Conservation (phyloP, 2,888 invertebrate species). For the Cotesia congregata region DNA sequence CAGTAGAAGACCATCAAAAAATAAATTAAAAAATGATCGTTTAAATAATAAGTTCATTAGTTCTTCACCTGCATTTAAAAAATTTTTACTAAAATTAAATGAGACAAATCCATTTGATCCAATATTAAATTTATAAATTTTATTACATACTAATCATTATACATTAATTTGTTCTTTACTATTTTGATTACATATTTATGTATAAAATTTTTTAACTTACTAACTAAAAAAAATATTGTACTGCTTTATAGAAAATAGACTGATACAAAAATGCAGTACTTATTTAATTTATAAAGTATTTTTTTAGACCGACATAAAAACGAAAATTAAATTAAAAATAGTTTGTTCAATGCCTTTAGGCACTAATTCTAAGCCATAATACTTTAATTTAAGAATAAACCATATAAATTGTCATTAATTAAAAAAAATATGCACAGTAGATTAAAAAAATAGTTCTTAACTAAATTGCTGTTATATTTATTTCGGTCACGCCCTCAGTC, state of each 20-base stretch:
- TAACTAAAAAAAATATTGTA: neutral
- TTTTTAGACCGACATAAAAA: neutral
- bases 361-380: neutral
- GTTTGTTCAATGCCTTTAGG: neutral
- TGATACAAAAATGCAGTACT: neutral
- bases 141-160: conserved; percentile 23
- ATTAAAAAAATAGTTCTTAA: neutral
- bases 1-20: conserved; percentile 4
- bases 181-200: neutral
- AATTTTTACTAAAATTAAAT: conserved; percentile 49
- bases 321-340: neutral
- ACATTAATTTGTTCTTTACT: conserved; percentile 17
- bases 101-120: conserved; percentile 21
- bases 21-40: conserved; percentile 39
- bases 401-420: neutral
- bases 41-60: conserved; percentile 46
- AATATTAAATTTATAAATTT: conserved; percentile 21
- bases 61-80: conserved; percentile 56
- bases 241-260: neutral
- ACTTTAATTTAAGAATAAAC: neutral
- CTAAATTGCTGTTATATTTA: conserved; percentile 16
- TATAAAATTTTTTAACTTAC: conserved; percentile 7
- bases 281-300: neutral
- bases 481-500: conserved; percentile 14
- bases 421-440: neutral